Base-by-base conservation (phyloP, 2,888 invertebrate genomes). In the Cryptus viduatorius region DNA sequence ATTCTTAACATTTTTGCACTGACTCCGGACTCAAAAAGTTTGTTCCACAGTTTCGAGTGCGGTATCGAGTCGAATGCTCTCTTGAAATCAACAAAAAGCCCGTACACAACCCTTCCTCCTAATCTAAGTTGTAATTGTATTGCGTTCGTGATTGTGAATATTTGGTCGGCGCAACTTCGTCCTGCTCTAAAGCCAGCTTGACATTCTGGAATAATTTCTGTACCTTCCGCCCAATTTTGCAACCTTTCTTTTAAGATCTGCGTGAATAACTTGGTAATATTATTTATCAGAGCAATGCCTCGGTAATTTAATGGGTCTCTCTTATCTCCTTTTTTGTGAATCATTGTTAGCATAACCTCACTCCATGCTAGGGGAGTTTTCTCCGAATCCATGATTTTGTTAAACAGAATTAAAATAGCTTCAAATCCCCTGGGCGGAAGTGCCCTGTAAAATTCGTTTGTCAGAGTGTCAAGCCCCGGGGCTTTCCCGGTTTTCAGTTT, bases 181-280 rank as follows among this genome's bases (percentile, higher is more conserved):
- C 72, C 79, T 14, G 69, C 65, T 48, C 82, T 78, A 61, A 86
- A 86, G 4, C 81, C 86, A 10, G 65, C 67, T 69, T 86, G 79
- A 31, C 46, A 42, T 72, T 82, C 82, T 3, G 82, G 84, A 14
- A 86, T 53, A 1, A 86, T 61, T 3, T 72, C 61, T 44, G 31
- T 44, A 12, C 29, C 50, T 42, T 73, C 76, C 31, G 80, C 75
- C 87, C 86, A 88, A 2, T 7, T 31, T 7, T 75, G 42, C 29
- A 89, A 48, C 14, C 88, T 53, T 14, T 65, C 69, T 4, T 79
- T 59, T 5, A 89, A 19, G 1, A 87, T 81, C 5, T 61, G 56
- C 4, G 88, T 88, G 37, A 86, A 86, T n/a, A 89, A 37, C 81
- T 89, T 89, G 3, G 85, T 59, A 7, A 85, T 59, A 48, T 79